These are phyloP conservation scores for Sebastes alutus DNA, from an alignment of 2,797 vertebrate genomes.

Conservation along the genomic window DNA sequence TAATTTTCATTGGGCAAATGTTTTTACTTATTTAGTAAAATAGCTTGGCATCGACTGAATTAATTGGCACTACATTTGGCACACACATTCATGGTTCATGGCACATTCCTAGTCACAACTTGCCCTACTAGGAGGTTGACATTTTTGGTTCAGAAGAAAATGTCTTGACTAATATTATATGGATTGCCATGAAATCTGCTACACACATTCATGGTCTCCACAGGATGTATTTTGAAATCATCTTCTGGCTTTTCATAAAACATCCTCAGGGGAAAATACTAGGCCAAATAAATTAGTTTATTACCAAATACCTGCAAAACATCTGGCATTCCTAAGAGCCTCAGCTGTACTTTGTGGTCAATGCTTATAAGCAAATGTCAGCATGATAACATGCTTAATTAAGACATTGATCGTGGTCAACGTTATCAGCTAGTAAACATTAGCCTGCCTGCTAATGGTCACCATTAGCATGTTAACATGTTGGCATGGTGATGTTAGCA, in stretches of 20 bases:
- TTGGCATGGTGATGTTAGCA: not conserved
- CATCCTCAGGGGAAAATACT: not conserved
- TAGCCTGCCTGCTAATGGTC: not conserved
- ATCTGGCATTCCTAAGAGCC: not conserved
- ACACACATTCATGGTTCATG: too few species aligned
- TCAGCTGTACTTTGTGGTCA: not conserved
- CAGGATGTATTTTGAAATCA: not conserved
- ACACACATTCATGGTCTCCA: not conserved
- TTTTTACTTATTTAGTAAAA: too few species aligned
- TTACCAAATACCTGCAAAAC: not conserved
- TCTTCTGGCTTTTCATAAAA: not conserved
- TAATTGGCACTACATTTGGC: not conserved
- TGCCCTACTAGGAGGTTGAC: not conserved
- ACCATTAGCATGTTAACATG: not conserved
- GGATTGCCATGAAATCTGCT: not conserved
- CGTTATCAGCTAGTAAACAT: not conserved
- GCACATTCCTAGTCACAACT: not conserved
- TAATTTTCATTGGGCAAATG: too few species aligned
- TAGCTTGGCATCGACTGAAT: too few species aligned
- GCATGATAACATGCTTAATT: not conserved
- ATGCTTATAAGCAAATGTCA: not conserved
- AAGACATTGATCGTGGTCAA: not conserved
- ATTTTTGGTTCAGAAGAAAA: not conserved
- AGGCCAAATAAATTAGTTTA: not conserved
- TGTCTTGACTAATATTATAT: not conserved